These are phyloP conservation scores for Lycaena phlaeas DNA, from an alignment of 2,888 invertebrate genomes.

Conservation along the genomic window DNA sequence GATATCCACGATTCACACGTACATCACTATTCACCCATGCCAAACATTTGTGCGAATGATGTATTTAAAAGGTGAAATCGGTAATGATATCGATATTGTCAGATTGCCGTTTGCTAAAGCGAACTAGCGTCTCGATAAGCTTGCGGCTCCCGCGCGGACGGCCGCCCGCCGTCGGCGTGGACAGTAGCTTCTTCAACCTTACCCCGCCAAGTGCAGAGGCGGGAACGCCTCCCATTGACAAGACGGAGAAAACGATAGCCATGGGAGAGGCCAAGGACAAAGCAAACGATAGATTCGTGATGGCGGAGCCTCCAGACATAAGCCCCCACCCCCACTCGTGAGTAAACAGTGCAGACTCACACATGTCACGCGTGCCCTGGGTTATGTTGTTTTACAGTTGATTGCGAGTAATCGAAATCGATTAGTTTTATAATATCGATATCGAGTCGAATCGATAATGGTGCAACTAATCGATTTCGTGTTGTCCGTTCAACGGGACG, in stretches of 20 bases:
- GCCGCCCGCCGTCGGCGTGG: constrained; percentile 53
- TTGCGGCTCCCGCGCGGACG: constrained; percentile 56
- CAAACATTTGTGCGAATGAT: constrained; percentile 3
- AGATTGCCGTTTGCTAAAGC: constrained; percentile 69
- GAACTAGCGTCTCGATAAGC: constrained; percentile 56
- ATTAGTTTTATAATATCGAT: constrained; percentile 12
- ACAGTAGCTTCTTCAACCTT: constrained; percentile 51
- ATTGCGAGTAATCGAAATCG: constrained; percentile 14
- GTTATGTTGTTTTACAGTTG: constrained; percentile 8
- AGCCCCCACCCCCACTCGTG: constrained; percentile 69
- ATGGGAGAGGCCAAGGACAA: no score
- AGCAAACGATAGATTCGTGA: constrained; percentile 32
- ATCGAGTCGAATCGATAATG: constrained; percentile 7
- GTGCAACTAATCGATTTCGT: constrained; percentile 15
- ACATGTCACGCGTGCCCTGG: constrained; percentile 34
- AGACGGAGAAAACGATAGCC: constrained; percentile 19
- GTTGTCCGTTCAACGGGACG: constrained; percentile 15
- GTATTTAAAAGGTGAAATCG: constrained; percentile 13
- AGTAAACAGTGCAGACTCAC: constrained; percentile 46
- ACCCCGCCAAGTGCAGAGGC: constrained; percentile 65
- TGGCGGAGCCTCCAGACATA: constrained; percentile 47
- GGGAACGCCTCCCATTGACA: constrained; percentile 42
- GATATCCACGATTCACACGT: constrained; percentile 5
- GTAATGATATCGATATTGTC: constrained; percentile 32
- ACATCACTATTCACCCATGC: no score